Conservation (phyloP, 2,888 invertebrate species). For the Sinotaia quadrata region DNA sequence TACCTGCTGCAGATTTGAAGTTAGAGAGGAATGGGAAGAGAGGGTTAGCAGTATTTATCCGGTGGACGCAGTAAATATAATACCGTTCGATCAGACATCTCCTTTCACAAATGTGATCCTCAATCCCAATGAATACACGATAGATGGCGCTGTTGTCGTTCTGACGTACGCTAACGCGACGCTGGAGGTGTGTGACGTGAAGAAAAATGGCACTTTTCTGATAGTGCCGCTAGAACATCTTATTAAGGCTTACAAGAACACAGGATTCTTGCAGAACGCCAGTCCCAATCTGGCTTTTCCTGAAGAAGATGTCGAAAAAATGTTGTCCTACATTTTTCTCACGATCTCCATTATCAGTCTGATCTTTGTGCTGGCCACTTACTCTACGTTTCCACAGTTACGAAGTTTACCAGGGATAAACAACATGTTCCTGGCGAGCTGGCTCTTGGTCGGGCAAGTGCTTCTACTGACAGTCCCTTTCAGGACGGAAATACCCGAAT, state of each 20-base stretch:
- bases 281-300: too few relatives aligned
- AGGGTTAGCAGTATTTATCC: background rate
- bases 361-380: constrained; percentile 27
- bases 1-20: background rate
- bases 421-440: constrained; percentile 41
- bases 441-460: constrained; percentile 40
- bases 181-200: background rate
- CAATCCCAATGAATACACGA: constrained; percentile 4
- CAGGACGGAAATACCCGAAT: constrained; percentile 12
- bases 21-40: too few relatives aligned
- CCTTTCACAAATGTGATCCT: constrained; percentile 1
- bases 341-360: constrained; percentile 16
- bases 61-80: too few relatives aligned
- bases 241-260: background rate
- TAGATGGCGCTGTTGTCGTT: background rate
- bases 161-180: constrained; percentile 10
- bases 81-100: background rate
- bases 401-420: constrained; percentile 45
- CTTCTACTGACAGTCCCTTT: constrained; percentile 32
- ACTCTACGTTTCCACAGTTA: constrained; percentile 35
- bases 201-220: background rate
- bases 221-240: constrained; percentile 4
- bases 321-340: background rate
- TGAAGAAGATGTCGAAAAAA: background rate
- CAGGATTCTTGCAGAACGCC: background rate